These are phyloP conservation scores for Drosophila fuyamai DNA, from an alignment of 1,140 invertebrate genomes.

Conservation along the genomic window DNA sequence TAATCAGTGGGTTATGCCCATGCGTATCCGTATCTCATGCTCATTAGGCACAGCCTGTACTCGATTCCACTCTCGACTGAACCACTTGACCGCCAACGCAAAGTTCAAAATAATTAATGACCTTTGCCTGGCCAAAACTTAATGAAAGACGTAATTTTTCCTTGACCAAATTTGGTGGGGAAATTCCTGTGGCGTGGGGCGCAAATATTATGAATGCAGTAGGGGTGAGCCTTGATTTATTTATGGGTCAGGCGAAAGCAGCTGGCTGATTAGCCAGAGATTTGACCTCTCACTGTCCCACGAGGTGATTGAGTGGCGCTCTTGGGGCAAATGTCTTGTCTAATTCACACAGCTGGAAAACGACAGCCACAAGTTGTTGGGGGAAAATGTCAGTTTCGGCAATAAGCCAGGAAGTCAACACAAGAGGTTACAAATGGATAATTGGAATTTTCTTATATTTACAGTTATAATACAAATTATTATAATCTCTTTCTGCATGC, in stretches of 20 bases:
- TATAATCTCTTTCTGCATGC: no score
- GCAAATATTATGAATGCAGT: conserved; percentile 52
- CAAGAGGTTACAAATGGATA: not conserved
- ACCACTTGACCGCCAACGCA: conserved; percentile 67
- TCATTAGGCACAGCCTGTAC: conserved; percentile 80
- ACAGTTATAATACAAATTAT: no score
- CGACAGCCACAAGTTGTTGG: conserved; percentile 35
- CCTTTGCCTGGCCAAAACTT: conserved; percentile 72
- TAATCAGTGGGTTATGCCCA: conserved; percentile 47
- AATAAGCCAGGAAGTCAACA: not conserved
- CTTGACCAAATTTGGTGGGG: not conserved
- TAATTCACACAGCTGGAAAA: conserved; percentile 60
- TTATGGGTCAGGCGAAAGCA: conserved; percentile 61
- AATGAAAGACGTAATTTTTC: conserved; percentile 82
- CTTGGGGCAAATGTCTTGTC: conserved; percentile 59
- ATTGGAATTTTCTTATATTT: not conserved
- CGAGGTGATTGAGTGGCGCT: conserved; percentile 64
- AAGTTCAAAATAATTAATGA: conserved; percentile 84
- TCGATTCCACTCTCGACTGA: conserved; percentile 4
- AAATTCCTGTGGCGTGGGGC: not conserved
- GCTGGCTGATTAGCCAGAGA: conserved; percentile 70
- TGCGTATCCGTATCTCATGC: conserved; percentile 70
- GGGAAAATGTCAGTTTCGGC: not conserved
- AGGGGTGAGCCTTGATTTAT: conserved; percentile 67
- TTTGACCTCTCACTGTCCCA: conserved; percentile 51